Evolutionary conservation across 2,888 invertebrate species (phyloP), one percentile per base, ranked within the genome.

Genomic region (Ashinkailepas kermadecensis): DNA sequence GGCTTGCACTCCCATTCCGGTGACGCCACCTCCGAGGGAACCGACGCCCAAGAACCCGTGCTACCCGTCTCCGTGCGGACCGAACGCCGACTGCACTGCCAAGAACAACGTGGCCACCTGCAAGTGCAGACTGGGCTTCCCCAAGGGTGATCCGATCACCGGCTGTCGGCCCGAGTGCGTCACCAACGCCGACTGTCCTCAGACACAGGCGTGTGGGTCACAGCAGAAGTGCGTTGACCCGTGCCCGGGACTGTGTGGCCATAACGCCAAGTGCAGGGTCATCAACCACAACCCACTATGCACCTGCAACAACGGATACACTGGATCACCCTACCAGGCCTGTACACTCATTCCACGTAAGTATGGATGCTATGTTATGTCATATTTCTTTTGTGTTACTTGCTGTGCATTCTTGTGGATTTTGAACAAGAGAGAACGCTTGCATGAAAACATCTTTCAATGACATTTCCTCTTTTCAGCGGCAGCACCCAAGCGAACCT

Each of bases 231-330:
- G 83, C 59, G 59, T 80, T 23, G 83, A 84, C 80, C 86, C 95
- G 54, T 95, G 95, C 85, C 92, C 93, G 83, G 94, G 95, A 82
- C 90, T 92, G 25, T 84, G 84, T 74, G 84, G 84, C 81, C 80
- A 78, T 78, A 83, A 86, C 84, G 85, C 86, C 64, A 83, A 85
- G 70, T 86, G 86, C 83, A 83, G 84, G 65, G 85, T 86, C 15
- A 84, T 84, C 64, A 84, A 85, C 56, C 86, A 86, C 83, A 82
- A 84, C 74, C 86, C 86, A 18, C 81, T 84, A 92, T 88, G 94
- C 94, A 91, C 93, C 84, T 95, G 95, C 86, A 88, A 92, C 78
- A 88, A 90, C 74, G 96, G 95, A 90, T 96, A 93, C 91, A 92
- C 93, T 90, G 93, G 94, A 89, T 95, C 96, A 90, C 92, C 94